Evolutionary conservation across 2,113 vertebrate genomes (phyloP).

Genomic region (cattle (Bos taurus)): DNA sequence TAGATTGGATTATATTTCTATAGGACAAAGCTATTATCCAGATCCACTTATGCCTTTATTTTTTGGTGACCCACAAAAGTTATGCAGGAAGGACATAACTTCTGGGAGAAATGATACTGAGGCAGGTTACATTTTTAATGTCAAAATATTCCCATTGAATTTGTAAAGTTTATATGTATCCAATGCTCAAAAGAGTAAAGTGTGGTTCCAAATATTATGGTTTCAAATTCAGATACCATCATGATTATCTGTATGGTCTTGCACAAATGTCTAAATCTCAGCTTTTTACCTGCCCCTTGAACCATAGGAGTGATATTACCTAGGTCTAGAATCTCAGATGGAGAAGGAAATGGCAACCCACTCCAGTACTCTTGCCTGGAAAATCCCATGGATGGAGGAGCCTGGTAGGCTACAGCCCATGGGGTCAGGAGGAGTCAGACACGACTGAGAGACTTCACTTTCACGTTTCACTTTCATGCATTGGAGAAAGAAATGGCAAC

Average conservation of each 20-base stretch:
- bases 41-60: background rate
- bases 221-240: background rate
- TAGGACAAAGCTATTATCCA: background rate
- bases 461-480: too few species aligned
- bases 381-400: too few species aligned
- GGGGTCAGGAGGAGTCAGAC: too few species aligned
- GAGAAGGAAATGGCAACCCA: too few species aligned
- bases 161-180: background rate
- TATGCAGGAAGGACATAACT: background rate
- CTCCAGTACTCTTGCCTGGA: too few species aligned
- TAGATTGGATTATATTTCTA: background rate
- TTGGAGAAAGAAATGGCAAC: too few species aligned
- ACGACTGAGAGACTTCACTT: too few species aligned
- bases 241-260: background rate
- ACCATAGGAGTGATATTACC: background rate
- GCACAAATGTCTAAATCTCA: background rate
- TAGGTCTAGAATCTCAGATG: background rate
- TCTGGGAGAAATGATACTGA: background rate
- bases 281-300: background rate
- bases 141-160: background rate
- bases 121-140: background rate
- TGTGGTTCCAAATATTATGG: background rate
- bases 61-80: background rate
- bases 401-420: too few species aligned
- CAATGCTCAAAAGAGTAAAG: background rate